Evolutionary conservation across 2,888 invertebrate genomes (phyloP).

Genomic region (Andrena bucephala): DNA sequence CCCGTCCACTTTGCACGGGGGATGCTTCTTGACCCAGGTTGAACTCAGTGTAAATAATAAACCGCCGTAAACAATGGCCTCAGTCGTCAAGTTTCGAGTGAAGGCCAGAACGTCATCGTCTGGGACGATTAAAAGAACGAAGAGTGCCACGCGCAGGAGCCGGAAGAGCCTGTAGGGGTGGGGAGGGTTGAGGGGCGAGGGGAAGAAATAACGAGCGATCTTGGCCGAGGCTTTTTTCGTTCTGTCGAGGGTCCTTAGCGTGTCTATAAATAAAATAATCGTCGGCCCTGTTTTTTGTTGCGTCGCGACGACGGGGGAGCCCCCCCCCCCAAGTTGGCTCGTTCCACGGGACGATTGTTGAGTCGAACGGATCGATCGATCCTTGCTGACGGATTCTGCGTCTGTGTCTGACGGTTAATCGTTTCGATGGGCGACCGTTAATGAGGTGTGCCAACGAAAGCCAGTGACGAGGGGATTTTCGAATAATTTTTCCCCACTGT

Average conservation of each 20-base stretch:
- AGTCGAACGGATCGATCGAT: conserved; percentile 22
- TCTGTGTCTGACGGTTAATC: conserved; percentile 3
- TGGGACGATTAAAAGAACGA: conserved; percentile 50
- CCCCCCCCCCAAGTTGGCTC: background rate
- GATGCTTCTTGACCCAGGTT: background rate
- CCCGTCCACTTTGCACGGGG: too few relatives aligned
- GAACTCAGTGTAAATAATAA: conserved; percentile 31
- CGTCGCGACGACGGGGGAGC: background rate
- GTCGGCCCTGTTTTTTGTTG: conserved; percentile 72
- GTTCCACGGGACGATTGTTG: background rate
- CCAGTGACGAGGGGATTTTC: background rate
- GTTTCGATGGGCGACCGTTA: conserved; percentile 29
- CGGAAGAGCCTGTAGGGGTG: conserved; percentile 30
- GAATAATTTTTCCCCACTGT: background rate
- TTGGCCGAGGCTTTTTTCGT: conserved; percentile 60
- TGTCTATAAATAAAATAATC: conserved; percentile 81
- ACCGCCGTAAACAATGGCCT: conserved; percentile 8
- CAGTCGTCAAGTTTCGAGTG: conserved; percentile 26
- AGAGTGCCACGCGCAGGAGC: conserved; percentile 55
- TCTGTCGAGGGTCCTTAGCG: conserved; percentile 80
- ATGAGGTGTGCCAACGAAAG: background rate
- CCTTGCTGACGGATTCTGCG: background rate
- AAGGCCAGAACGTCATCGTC: conserved; percentile 42
- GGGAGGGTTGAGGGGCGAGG: conserved; percentile 71
- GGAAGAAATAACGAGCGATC: conserved; percentile 73